Percentiles rank a stretch among this genome's conserved stretches.
Conservation (phyloP, 2,113 vertebrate species). For the Pteruthius melanotis region DNA sequence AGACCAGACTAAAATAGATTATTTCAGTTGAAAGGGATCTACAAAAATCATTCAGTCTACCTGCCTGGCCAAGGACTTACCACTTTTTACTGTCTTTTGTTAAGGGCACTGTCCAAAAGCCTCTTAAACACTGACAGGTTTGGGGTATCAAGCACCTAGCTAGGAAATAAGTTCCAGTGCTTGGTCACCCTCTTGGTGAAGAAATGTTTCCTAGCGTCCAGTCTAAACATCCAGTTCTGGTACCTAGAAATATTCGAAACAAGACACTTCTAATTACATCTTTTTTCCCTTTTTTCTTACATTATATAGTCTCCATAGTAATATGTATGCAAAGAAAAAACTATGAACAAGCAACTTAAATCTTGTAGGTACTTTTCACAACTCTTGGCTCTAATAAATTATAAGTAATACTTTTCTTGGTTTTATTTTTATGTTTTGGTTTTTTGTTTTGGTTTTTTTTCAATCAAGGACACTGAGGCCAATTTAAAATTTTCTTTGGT, state of each 20-base stretch:
- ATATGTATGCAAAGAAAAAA: background rate
- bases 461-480: fast-evolving
- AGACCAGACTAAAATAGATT: background rate
- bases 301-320: background rate
- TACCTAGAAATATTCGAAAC: background rate
- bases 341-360: background rate
- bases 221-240: background rate
- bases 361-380: background rate
- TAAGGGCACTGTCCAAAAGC: background rate
- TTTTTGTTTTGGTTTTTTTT: background rate
- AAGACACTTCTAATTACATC: background rate
- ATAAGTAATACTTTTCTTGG: background rate
- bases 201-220: background rate
- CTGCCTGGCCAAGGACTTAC: background rate
- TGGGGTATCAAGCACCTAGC: too few species aligned
- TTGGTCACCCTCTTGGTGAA: background rate
- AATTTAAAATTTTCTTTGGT: background rate
- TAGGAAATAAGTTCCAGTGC: background rate
- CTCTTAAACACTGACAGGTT: background rate
- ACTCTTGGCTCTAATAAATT: background rate
- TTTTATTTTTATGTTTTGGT: background rate
- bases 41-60: background rate
- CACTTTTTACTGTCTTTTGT: background rate
- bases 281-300: background rate
- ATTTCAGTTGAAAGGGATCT: background rate